Percentiles rank a stretch among this genome's conserved stretches.
Conservation (phyloP, 2,888 invertebrate genomes). For the Agrochola litura region DNA sequence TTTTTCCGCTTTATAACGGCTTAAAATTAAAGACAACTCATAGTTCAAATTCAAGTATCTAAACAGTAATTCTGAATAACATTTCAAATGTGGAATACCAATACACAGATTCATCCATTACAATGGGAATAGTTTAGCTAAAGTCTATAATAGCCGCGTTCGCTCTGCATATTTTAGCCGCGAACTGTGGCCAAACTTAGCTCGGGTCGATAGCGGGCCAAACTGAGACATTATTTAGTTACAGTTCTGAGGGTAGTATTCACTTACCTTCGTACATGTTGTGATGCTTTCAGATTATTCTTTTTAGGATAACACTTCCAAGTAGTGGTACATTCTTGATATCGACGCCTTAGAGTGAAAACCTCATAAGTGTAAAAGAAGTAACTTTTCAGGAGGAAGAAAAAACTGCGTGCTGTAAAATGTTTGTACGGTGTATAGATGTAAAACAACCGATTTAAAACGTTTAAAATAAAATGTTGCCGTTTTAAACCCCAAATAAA, state of each 20-base stretch:
- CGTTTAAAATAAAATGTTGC: too few relatives aligned
- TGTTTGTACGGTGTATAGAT: too few relatives aligned
- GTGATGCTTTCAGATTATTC: not conserved
- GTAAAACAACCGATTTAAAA: too few relatives aligned
- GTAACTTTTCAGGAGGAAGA: too few relatives aligned
- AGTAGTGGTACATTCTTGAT: too few relatives aligned
- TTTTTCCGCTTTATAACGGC: not conserved
- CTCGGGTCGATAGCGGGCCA: constrained; percentile 36
- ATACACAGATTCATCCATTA: not conserved
- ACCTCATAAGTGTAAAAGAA: too few relatives aligned
- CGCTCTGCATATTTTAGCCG: constrained; percentile 12
- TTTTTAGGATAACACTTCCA: too few relatives aligned
- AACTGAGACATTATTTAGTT: not conserved
- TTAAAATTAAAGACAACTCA: not conserved
- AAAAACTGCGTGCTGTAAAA: too few relatives aligned
- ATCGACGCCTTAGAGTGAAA: too few relatives aligned
- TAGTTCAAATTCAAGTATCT: not conserved
- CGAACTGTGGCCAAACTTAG: constrained; percentile 30
- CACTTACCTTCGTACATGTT: constrained; percentile 6
- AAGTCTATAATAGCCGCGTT: constrained; percentile 14
- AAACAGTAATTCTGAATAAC: not conserved
- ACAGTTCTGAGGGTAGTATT: not conserved
- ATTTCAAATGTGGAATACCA: not conserved
- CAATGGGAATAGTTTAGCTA: constrained; percentile 21
- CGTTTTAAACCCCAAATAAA: too few relatives aligned